These are phyloP conservation scores for Hypena proboscidalis DNA, from an alignment of 2,888 invertebrate genomes.

Conservation along the genomic window DNA sequence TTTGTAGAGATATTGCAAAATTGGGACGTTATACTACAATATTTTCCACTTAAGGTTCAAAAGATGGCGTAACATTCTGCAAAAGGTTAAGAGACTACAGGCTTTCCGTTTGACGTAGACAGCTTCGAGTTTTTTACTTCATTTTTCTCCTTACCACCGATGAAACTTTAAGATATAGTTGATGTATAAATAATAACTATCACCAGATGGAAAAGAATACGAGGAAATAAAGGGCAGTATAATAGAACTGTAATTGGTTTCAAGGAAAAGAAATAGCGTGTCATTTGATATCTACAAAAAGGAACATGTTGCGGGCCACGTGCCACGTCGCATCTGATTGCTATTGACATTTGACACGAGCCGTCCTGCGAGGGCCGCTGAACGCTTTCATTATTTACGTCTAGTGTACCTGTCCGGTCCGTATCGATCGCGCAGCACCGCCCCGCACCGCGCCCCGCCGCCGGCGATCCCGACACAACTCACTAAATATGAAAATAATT, in stretches of 20 bases:
- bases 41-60: slow-evolving; percentile 9
- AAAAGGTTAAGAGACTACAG: neutral
- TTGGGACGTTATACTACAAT: slow-evolving; percentile 1
- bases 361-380: slow-evolving; percentile 49
- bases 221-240: slow-evolving; percentile 13
- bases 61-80: slow-evolving; percentile 4
- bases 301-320: slow-evolving; percentile 38
- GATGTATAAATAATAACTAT: too few species aligned
- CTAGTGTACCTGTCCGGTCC: slow-evolving; percentile 62
- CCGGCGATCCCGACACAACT: slow-evolving; percentile 50
- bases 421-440: slow-evolving; percentile 56
- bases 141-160: too few species aligned
- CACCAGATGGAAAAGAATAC: too few species aligned
- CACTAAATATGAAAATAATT: slow-evolving; percentile 67
- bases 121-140: too few species aligned
- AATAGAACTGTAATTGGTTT: slow-evolving; percentile 24
- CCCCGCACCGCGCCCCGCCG: slow-evolving; percentile 47
- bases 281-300: slow-evolving; percentile 33
- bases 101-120: neutral
- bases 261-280: slow-evolving; percentile 30
- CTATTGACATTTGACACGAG: slow-evolving; percentile 67
- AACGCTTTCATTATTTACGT: slow-evolving; percentile 77
- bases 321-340: slow-evolving; percentile 50
- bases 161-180: too few species aligned
- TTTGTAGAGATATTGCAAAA: slow-evolving; percentile 14